Evolutionary conservation across 1,140 invertebrate genomes (phyloP).

Genomic region (Macrobrachium nipponense): DNA sequence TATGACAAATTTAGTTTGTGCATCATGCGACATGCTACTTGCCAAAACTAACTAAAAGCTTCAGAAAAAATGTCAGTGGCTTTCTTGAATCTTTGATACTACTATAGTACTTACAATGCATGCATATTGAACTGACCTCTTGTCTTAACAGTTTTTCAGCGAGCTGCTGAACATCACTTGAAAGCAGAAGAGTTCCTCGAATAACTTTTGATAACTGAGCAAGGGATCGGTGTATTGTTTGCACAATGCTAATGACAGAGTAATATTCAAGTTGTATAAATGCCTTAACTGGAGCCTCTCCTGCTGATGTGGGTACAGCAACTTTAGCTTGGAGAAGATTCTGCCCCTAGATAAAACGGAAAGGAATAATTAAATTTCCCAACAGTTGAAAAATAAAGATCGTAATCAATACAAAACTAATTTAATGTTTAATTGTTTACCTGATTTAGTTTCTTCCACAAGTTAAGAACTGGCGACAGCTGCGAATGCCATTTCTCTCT

Average conservation of each 20-base stretch:
- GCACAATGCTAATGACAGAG: slow-evolving; percentile 70
- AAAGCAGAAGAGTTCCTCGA: slow-evolving; percentile 73
- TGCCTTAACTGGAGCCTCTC: slow-evolving; percentile 69
- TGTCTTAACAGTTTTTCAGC: slow-evolving; percentile 74
- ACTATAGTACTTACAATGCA: too few relatives aligned
- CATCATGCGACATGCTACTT: not conserved
- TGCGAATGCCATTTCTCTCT: slow-evolving; percentile 73
- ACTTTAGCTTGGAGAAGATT: slow-evolving; percentile 64
- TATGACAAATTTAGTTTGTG: too few relatives aligned
- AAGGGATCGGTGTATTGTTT: slow-evolving; percentile 73
- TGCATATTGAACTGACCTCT: slow-evolving; percentile 65
- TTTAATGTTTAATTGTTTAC: slow-evolving; percentile 65
- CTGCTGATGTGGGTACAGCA: slow-evolving; percentile 62
- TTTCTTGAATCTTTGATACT: too few relatives aligned
- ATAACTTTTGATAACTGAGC: slow-evolving; percentile 76
- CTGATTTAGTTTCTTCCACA: slow-evolving; percentile 83
- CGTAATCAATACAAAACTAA: not conserved
- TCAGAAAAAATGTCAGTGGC: too few relatives aligned
- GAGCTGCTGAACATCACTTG: slow-evolving; percentile 71
- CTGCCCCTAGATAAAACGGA: slow-evolving; percentile 52
- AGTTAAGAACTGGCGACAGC: slow-evolving; percentile 76
- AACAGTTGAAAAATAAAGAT: too few relatives aligned
- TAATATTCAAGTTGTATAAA: slow-evolving; percentile 74
- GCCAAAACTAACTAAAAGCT: not conserved
- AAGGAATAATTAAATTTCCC: too few relatives aligned